These are phyloP conservation scores for Sesamia nonagrioides DNA, from an alignment of 1,140 invertebrate genomes.

Conservation along the genomic window DNA sequence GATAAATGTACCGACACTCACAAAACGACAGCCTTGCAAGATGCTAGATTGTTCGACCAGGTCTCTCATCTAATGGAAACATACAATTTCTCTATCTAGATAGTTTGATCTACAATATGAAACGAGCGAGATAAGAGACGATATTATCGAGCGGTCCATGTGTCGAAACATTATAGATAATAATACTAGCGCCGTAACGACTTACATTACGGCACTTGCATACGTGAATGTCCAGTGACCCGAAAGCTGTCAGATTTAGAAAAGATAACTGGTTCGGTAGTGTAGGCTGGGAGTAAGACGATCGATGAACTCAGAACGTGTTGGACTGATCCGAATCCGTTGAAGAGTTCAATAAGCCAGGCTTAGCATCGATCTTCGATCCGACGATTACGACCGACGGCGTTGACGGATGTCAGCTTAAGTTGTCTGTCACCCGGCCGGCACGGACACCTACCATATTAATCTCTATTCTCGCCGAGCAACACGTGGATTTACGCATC, in stretches of 20 bases:
- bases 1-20: background rate
- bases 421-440: conserved; percentile 80
- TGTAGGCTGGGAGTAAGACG: conserved; percentile 63
- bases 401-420: conserved; percentile 87
- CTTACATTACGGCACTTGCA: conserved; percentile 57
- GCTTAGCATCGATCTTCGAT: conserved; percentile 85
- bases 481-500: conserved; percentile 84
- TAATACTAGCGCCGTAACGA: conserved; percentile 24
- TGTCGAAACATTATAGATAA: conserved; percentile 36
- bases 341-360: conserved; percentile 82
- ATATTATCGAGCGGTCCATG: conserved; percentile 24
- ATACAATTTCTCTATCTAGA: conserved; percentile 21
- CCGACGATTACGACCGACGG: conserved; percentile 78
- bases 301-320: conserved; percentile 76
- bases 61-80: conserved; percentile 15
- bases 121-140: conserved; percentile 9
- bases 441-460: conserved; percentile 80
- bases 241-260: conserved; percentile 80
- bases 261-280: conserved; percentile 75
- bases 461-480: conserved; percentile 82
- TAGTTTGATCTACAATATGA: conserved; percentile 27
- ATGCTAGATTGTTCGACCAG: conserved; percentile 8
- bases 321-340: conserved; percentile 74
- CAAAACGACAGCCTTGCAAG: conserved; percentile 11
- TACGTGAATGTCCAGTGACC: conserved; percentile 72